Base-by-base conservation (phyloP, 2,888 invertebrate species). In the Ditylenchus weischeri region DNA sequence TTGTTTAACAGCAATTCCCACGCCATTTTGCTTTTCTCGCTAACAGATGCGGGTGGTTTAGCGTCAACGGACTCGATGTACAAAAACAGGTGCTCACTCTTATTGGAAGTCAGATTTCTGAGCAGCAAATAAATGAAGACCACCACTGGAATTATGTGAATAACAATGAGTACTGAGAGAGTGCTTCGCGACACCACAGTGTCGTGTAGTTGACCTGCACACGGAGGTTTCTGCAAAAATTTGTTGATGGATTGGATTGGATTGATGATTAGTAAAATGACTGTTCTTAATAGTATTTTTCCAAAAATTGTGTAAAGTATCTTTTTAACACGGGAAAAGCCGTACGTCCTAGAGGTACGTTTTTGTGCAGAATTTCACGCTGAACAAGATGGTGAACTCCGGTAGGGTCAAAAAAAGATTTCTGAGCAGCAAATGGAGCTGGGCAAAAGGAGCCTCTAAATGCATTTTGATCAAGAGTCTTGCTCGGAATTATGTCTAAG, bases 201-300 rank as follows among this genome's bases (percentile, higher is more conserved):
- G 57, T 75, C 75, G 66, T 75, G 75, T 43, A 75, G 72, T n/a
- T 77, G 76, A 1, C 75, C 75, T 13, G 77, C 69, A 65, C 75
- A 75, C 0, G 75, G 72, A 3, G 75, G 75, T 29, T 74, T 74
- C 73, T 72, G 51, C 19, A 62, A 69, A 36, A 35, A 29, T 29
- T 29, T 29, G 29, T 29, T 48, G n/a, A n/a, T n/a, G n/a, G n/a
- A n/a, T n/a, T n/a, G 43, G 18, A 43, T 8, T 43, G 5, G 3
- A 67, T 67, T 43, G 29, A 11, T 50, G 47, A 64, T 29, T 29
- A 29, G 29, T 5, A 29, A 29, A 29, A 29, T 29, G 2, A 29
- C 29, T 4, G 5, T 29, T 29, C 29, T 2, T 29, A 5, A 5
- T 29, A 5, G 29, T 29, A 2, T 29, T n/a, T 29, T 29, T 4